These are phyloP conservation scores for Siderastrea radians DNA, from an alignment of 92 coral and sea anemone genomes.

Conservation along the genomic window DNA sequence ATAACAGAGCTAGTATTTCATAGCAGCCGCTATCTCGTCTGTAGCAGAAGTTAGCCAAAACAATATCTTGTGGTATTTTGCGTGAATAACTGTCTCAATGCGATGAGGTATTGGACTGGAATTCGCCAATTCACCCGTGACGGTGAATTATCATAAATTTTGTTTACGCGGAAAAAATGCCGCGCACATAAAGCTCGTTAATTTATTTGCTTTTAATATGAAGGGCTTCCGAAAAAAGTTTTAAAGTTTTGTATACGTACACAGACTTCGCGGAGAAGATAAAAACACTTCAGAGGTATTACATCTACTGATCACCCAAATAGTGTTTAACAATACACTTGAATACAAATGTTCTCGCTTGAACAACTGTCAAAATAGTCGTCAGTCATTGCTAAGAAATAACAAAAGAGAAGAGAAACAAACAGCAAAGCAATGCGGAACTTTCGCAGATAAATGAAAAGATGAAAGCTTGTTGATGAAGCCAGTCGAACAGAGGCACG, in stretches of 20 bases:
- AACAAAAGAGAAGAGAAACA: not conserved
- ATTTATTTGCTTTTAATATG: too few species aligned
- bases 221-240: not conserved
- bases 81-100: not conserved
- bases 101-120: not conserved
- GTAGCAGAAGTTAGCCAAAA: not conserved
- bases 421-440: constrained; percentile 1
- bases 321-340: not conserved
- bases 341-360: too few species aligned
- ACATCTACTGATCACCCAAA: too few species aligned
- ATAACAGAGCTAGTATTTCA: not conserved
- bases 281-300: not conserved
- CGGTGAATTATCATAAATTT: constrained; percentile 4
- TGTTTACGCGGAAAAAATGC: not conserved
- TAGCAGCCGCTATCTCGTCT: not conserved
- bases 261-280: too few species aligned
- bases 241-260: too few species aligned
- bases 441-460: not conserved
- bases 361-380: too few species aligned
- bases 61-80: not conserved
- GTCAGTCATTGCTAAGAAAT: not conserved
- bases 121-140: not conserved
- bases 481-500: too few species aligned
- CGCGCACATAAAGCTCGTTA: not conserved
- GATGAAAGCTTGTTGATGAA: not conserved